These are phyloP conservation scores for Podarcis siculus DNA, from an alignment of 2,797 vertebrate species.

Conservation along the genomic window DNA sequence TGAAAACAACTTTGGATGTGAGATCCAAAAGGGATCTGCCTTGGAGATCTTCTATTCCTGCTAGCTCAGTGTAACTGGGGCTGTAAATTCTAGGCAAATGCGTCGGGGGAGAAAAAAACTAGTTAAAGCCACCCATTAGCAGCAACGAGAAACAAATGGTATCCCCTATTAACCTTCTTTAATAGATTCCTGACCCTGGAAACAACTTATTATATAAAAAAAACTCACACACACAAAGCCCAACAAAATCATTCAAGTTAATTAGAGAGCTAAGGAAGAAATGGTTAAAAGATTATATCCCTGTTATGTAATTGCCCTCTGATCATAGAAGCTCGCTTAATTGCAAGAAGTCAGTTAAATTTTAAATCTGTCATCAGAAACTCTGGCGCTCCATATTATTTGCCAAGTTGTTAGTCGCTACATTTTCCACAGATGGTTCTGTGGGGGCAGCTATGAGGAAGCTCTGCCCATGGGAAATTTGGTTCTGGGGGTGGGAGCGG, in stretches of 20 bases:
- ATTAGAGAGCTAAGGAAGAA: conserved; percentile 6
- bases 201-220: neutral
- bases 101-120: neutral
- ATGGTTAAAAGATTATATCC: conserved; percentile 1
- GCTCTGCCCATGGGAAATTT: neutral
- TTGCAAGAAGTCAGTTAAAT: neutral
- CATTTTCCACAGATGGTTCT: neutral
- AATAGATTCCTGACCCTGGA: conserved; percentile 10
- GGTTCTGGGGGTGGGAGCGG: neutral
- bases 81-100: neutral
- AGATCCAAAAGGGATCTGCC: neutral
- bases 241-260: neutral
- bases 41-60: neutral
- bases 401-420: neutral
- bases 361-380: neutral
- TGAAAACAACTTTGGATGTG: neutral
- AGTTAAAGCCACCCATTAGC: neutral
- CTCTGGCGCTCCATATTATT: neutral
- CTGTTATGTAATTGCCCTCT: neutral
- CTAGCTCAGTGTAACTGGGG: neutral
- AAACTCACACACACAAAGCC: neutral
- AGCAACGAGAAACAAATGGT: neutral
- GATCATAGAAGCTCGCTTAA: neutral
- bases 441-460: neutral
- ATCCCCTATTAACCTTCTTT: neutral